Base-by-base conservation (phyloP, 1,140 invertebrate species). In the Heterodera schachtii region DNA sequence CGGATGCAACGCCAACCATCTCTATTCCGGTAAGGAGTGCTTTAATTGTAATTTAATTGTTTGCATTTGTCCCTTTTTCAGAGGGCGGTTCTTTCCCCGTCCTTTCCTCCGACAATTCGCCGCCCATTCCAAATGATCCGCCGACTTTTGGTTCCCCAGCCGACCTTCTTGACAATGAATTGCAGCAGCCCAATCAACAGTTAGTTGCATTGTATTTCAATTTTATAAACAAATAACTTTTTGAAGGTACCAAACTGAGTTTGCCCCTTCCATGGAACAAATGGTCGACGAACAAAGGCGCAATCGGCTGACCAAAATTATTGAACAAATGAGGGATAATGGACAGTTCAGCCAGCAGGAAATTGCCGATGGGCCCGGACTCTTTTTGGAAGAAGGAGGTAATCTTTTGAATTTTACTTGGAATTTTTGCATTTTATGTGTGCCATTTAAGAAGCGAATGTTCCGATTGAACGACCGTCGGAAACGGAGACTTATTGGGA, bases 31-130 rank as follows among this genome's bases (percentile, higher is more conserved):
- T 71, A 64, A 19, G 13, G 19, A n/a, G 1, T 13, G 11, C 11
- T 60, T 64, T 41, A 69, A 6, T 16, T 60, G 43, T 5, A 16
- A 9, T 66, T 21, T n/a, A 19, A n/a, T 21, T 44, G 60, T 46
- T 11, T 67, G 41, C n/a, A 67, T 41, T 78, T 31, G 31, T 31
- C 31, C 31, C 31, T 31, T 31, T 31, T 31, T 21, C 64, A 78
- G 76, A 78, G 64, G 76, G 76, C 4, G 60, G 76, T 21, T 78
- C 64, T 69, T 78, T 69, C 46, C 70, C 77, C 21, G 70, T 71
- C 31, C 77, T 16, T 6, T 41, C 47, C 43, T 47, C 47, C 11
- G 69, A 66, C 11, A 11, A 44, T 21, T 7, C 43, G 31, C 31
- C 31, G 31, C 31, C 31, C 31, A 31, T 31, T 31, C 31, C 31